These are phyloP conservation scores for Oscheius onirici DNA, from an alignment of 2,888 invertebrate species.

Conservation along the genomic window DNA sequence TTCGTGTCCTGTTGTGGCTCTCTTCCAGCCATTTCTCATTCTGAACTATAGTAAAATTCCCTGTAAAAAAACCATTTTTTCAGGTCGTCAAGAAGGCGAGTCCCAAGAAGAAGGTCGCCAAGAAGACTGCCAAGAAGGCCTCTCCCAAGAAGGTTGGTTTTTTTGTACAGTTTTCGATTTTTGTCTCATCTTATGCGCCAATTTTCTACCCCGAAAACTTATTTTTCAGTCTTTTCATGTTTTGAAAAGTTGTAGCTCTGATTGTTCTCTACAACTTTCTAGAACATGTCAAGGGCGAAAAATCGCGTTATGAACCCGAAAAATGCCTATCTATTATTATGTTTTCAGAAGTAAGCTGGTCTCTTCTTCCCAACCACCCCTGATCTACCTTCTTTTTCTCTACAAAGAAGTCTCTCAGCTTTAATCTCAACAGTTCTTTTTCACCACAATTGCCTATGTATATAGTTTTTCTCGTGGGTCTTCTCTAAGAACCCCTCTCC, in stretches of 20 bases:
- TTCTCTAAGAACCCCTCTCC: no score
- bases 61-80: neutral
- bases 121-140: constrained; percentile 24
- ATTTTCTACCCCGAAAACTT: neutral
- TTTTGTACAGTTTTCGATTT: neutral
- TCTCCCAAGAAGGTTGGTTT: constrained; percentile 15
- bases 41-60: neutral
- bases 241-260: neutral
- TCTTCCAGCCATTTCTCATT: no score
- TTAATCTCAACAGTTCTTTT: neutral
- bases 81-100: constrained; percentile 25
- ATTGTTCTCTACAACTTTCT: neutral
- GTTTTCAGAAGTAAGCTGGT: constrained; percentile 16
- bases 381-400: neutral
- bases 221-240: neutral
- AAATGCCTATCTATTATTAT: no score
- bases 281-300: no score
- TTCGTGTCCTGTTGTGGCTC: no score
- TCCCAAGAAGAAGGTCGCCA: constrained; percentile 24
- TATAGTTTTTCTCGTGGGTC: neutral
- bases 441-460: constrained; percentile 15
- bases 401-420: constrained; percentile 11
- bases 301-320: no score
- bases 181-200: neutral
- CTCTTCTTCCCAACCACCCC: neutral